These are phyloP conservation scores for Collichthys lucidus DNA, from an alignment of 2,113 vertebrate genomes.

Conservation along the genomic window DNA sequence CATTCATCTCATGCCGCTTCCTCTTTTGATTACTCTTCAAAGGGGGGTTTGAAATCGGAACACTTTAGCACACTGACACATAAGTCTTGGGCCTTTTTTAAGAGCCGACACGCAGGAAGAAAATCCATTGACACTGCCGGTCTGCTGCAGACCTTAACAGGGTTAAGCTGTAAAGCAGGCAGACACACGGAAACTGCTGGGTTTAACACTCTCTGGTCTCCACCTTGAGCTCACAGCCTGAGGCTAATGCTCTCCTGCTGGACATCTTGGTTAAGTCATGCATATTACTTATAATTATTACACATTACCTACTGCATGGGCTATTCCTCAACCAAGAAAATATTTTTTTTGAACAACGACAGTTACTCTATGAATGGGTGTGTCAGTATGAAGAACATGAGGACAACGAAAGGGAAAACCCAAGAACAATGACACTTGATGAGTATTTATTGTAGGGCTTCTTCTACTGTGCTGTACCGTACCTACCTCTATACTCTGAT, in stretches of 20 bases:
- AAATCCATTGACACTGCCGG: constrained; percentile 58
- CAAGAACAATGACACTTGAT: background rate
- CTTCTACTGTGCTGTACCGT: background rate
- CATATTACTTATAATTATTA: constrained; percentile 25
- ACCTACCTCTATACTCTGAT: background rate
- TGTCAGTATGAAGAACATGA: background rate
- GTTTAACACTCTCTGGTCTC: constrained; percentile 60
- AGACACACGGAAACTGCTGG: constrained; percentile 59
- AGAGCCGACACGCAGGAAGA: constrained; percentile 57
- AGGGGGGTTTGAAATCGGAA: constrained; percentile 71
- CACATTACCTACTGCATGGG: background rate
- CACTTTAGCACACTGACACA: constrained; percentile 68
- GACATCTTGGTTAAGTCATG: constrained; percentile 48
- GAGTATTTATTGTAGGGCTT: background rate
- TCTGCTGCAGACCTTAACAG: constrained; percentile 67
- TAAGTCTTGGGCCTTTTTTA: constrained; percentile 58
- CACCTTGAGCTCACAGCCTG: constrained; percentile 49
- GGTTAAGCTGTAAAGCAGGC: constrained; percentile 78
- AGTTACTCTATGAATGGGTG: background rate
- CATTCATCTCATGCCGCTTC: constrained; percentile 68
- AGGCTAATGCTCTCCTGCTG: constrained; percentile 64
- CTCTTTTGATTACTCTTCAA: constrained; percentile 74
- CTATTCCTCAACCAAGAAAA: background rate
- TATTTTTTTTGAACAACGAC: background rate
- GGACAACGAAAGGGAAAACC: background rate